A percentile compares a stretch with the other conserved stretches of the same genome.
Evolutionary conservation across 2,113 vertebrate species (phyloP).

Genomic region (Machaerirhynchus nigripectus): DNA sequence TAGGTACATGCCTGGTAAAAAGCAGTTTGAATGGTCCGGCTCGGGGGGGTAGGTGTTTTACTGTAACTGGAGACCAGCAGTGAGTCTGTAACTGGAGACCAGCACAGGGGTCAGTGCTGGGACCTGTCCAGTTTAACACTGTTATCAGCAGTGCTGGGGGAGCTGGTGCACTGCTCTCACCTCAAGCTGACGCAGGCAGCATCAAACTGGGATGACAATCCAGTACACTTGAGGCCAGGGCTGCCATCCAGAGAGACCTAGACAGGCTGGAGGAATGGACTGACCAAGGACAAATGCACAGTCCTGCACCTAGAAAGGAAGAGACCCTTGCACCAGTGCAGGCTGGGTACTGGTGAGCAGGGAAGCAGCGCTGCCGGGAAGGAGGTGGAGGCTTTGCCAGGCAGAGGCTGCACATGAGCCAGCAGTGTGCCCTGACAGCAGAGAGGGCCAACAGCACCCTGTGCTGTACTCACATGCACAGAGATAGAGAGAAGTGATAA

Average conservation of each 20-base stretch:
- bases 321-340: not conserved
- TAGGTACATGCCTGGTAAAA: not conserved
- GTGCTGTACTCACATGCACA: not conserved
- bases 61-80: not conserved
- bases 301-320: not conserved
- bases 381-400: not conserved
- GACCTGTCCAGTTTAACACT: not conserved
- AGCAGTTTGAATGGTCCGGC: not conserved
- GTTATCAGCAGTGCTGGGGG: not conserved
- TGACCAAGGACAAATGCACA: not conserved
- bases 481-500: not conserved
- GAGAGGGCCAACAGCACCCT: not conserved
- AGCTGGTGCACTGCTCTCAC: not conserved
- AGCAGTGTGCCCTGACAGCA: not conserved
- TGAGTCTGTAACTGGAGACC: not conserved
- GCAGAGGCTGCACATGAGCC: not conserved
- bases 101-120: not conserved
- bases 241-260: not conserved
- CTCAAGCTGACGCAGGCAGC: not conserved
- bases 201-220: not conserved
- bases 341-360: not conserved
- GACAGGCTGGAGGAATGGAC: not conserved
- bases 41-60: not conserved
- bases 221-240: not conserved
- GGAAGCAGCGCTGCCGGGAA: not conserved